Evolutionary conservation across 1,140 invertebrate species (phyloP).

Genomic region (Caenorhabditis inopinata): DNA sequence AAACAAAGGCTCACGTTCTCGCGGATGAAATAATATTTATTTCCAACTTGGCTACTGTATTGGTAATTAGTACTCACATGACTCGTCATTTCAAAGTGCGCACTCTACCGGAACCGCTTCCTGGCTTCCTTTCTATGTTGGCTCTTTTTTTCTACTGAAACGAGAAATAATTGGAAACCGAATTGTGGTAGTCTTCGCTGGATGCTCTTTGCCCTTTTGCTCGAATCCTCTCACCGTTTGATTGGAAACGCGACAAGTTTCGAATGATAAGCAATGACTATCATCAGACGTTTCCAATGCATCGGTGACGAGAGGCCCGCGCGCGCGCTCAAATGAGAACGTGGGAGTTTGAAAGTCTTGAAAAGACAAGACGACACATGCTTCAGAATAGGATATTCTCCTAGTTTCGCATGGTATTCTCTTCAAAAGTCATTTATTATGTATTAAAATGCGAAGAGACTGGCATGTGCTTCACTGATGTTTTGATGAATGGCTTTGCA

Average conservation of each 20-base stretch:
- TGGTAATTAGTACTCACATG: too few species aligned
- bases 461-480: not conserved
- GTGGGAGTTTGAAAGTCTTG: too few species aligned
- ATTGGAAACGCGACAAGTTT: not conserved
- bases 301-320: not conserved
- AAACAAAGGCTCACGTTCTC: too few species aligned
- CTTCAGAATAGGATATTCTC: too few species aligned
- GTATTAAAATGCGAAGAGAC: not conserved
- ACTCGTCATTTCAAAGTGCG: too few species aligned
- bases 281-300: too few species aligned
- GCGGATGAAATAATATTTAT: too few species aligned
- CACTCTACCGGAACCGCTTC: not conserved
- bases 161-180: conserved; percentile 13
- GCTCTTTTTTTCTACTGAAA: not conserved
- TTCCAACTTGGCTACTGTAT: too few species aligned
- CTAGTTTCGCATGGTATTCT: not conserved
- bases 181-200: not conserved
- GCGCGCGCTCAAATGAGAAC: not conserved
- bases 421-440: conserved; percentile 7
- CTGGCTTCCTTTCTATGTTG: not conserved
- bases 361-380: too few species aligned
- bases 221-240: not conserved
- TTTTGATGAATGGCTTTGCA: not conserved
- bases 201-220: not conserved
- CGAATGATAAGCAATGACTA: too few species aligned